Base-by-base conservation (phyloP, 2,113 vertebrate genomes). In the Polypterus bichir region DNA sequence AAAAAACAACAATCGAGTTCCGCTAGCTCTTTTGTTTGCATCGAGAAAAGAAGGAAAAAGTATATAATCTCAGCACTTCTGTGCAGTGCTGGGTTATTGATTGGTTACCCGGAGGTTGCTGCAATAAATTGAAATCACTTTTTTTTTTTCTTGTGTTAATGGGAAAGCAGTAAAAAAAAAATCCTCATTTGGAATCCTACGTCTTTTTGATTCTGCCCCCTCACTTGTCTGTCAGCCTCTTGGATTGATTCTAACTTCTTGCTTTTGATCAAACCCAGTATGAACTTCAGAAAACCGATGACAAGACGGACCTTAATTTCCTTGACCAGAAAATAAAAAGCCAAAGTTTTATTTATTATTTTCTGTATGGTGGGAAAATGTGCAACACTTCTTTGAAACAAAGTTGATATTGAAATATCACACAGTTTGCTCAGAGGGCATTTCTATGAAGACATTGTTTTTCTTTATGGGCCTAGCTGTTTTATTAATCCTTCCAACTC, bases 201-300 rank as follows among this genome's bases (percentile, higher is more conserved):
- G 58, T 54, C 47, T 44, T 69, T 27, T 59, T 53, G 52, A 46
- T 48, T 27, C 60, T 69, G 64, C 70, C 71, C 60, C 11, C 64
- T 56, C 49, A 47, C 63, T 66, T 44, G 63, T 64, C 61, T 74
- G 67, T 59, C 74, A 70, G 65, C 67, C 61, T 48, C 54, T 66
- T 62, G 59, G 48, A 51, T 54, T 66, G 65, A 64, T 49, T 51
- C 54, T 54, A 56, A 57, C 66, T 73, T 68, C 62, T 68, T 70
- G 71, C 68, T 72, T 74, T 72, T 74, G 69, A 79, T 78, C 74
- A 76, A 68, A 75, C 73, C 64, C 69, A 64, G 65, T 69, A 66
- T 66, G 62, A 66, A 70, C 65, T 58, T 60, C 65, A 57, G 57
- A 65, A 44, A 47, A 61, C 47, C 11, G n/a, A 61, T 49, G 45